Conservation (phyloP, 92 coral and sea anemone species). For the Zoanthus gigantus region DNA sequence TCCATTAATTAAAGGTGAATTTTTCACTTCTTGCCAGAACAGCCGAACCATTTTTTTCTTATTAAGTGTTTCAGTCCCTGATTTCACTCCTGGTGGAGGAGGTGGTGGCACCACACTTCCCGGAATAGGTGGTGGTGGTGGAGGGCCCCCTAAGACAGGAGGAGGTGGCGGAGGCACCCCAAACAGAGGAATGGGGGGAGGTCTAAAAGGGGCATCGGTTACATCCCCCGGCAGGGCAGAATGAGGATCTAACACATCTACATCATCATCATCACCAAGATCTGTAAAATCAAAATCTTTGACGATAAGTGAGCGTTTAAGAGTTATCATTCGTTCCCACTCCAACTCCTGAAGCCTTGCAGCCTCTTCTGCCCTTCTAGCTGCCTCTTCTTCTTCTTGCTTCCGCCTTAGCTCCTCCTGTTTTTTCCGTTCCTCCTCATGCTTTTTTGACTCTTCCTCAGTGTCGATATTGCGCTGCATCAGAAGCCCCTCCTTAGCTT, state of each 20-base stretch:
- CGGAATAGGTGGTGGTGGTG: constrained; percentile 93
- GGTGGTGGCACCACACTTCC: constrained; percentile 83
- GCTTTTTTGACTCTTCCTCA: constrained; percentile 59
- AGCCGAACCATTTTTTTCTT: constrained; percentile 95
- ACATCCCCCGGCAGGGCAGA: constrained; percentile 63
- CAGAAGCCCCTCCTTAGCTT: constrained; percentile 73
- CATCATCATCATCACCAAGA: constrained; percentile 87
- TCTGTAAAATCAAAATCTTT: constrained; percentile 98
- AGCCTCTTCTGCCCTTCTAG: constrained; percentile 93
- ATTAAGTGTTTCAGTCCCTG: constrained; percentile 47
- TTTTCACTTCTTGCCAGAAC: constrained; percentile 99
- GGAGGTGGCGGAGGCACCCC: constrained; percentile 80
- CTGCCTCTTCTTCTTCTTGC: constrained; percentile 84
- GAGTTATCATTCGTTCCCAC: constrained; percentile 97
- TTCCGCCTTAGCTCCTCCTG: constrained; percentile 78
- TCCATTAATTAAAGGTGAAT: constrained; percentile 97
- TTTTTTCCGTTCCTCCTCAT: constrained; percentile 72
- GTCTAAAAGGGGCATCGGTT: constrained; percentile 81
- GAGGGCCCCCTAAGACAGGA: constrained; percentile 71
- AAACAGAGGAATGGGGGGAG: constrained; percentile 58
- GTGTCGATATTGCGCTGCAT: constrained; percentile 66
- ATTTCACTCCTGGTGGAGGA: constrained; percentile 83
- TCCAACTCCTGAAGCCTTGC: constrained; percentile 89
- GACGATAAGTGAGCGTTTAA: constrained; percentile 90
- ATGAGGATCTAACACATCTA: constrained; percentile 71